A percentile compares a stretch with the other conserved stretches of the same genome.
Conservation (phyloP, 2,888 invertebrate genomes). For the Nomada lathburiana region DNA sequence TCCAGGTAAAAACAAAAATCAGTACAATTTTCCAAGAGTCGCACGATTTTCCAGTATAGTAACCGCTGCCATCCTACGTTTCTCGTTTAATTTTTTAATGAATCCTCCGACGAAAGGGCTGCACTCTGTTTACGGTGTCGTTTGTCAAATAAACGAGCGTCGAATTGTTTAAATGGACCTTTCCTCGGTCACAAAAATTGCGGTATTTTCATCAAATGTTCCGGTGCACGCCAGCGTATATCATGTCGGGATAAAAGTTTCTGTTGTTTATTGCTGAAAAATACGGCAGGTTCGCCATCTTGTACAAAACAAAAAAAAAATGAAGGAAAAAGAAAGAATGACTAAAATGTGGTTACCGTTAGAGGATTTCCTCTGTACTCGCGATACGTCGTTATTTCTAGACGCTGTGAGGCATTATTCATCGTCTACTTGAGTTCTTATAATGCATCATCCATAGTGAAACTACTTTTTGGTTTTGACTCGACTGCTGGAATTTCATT, state of each 20-base stretch:
- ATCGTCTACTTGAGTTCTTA: not conserved
- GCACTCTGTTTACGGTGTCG: not conserved
- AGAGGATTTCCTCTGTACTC: constrained; percentile 48
- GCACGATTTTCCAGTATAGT: too few relatives aligned
- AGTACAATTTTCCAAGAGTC: too few relatives aligned
- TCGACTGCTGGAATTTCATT: not conserved
- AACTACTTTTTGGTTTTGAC: not conserved
- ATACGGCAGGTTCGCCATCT: constrained; percentile 34
- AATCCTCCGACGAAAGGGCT: too few relatives aligned
- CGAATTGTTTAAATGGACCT: constrained; percentile 13
- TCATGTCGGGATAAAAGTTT: constrained; percentile 61
- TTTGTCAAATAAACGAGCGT: not conserved
- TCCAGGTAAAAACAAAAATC: too few relatives aligned
- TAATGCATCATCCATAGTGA: not conserved
- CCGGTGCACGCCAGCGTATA: constrained; percentile 34
- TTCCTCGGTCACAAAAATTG: constrained; percentile 11
- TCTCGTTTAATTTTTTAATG: too few relatives aligned
- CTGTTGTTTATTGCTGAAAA: constrained; percentile 62
- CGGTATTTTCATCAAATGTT: constrained; percentile 62
- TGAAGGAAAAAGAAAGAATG: constrained; percentile 28
- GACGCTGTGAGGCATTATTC: constrained; percentile 25
- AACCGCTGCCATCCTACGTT: too few relatives aligned
- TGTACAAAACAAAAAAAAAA: constrained; percentile 16
- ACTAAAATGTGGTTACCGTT: constrained; percentile 60
- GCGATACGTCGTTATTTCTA: constrained; percentile 40